phyloP scores from a whole-genome alignment of 2,797 vertebrate species.

The Sebastes steindachneri region DNA sequence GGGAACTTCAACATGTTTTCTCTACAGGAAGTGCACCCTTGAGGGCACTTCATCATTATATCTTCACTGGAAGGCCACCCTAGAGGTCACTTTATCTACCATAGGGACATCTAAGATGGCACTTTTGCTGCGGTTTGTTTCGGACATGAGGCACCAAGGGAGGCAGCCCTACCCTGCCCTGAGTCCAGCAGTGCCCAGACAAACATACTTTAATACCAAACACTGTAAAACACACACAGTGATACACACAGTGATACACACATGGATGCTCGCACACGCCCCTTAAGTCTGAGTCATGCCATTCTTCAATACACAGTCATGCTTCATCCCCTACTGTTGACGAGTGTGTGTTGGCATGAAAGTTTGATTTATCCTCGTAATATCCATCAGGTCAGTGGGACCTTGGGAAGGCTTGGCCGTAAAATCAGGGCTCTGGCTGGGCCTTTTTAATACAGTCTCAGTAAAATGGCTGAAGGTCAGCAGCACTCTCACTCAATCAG shows the following conservation, averaged over 20 bases:
- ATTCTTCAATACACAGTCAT: constrained; percentile 56
- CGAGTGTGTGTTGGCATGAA: constrained; percentile 70
- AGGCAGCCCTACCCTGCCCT: too few relatives aligned
- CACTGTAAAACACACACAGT: not conserved
- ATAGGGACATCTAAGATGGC: too few relatives aligned
- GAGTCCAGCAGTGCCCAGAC: too few relatives aligned
- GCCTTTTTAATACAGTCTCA: constrained; percentile 82
- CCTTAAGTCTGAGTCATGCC: constrained; percentile 16
- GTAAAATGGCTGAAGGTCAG: constrained; percentile 81
- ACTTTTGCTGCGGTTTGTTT: too few relatives aligned
- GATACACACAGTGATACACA: not conserved
- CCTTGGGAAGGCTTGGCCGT: constrained; percentile 75
- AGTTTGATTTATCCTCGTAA: constrained; percentile 83
- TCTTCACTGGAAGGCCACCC: too few relatives aligned
- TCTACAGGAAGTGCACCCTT: too few relatives aligned
- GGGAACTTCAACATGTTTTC: too few relatives aligned
- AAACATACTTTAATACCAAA: not conserved
- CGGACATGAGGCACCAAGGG: too few relatives aligned
- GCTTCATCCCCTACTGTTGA: constrained; percentile 54
- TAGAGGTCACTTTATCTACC: too few relatives aligned
- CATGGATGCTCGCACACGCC: not conserved
- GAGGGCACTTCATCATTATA: too few relatives aligned
- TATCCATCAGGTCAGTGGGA: constrained; percentile 79
- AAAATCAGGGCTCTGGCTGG: constrained; percentile 73
- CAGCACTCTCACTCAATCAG: constrained; percentile 75